Conservation (phyloP, 2,113 vertebrate genomes). For the Podarcis muralis region DNA sequence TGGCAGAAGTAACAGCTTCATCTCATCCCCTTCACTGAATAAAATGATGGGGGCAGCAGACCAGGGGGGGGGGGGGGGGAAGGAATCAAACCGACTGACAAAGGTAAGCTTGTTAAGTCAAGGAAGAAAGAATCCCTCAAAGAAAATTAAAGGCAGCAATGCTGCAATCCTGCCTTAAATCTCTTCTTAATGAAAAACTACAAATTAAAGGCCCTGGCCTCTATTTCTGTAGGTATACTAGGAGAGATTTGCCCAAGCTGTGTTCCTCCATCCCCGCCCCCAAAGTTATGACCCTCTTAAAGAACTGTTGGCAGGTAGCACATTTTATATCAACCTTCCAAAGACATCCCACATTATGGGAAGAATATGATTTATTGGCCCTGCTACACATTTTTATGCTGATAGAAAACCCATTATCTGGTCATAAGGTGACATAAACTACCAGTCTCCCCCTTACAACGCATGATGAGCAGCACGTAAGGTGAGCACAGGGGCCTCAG, state of each 20-base stretch:
- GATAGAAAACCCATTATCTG: neutral
- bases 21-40: neutral
- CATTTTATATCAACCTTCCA: neutral
- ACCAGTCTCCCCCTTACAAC: neutral
- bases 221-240: fast-evolving
- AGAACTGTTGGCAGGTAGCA: neutral
- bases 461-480: neutral
- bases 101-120: slow-evolving; percentile 35
- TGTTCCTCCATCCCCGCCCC: neutral
- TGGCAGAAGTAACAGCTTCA: neutral
- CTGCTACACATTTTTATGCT: neutral
- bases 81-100: neutral
- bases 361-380: neutral
- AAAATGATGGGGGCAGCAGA: neutral
- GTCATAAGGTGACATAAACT: neutral
- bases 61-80: too few species aligned
- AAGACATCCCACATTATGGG: neutral
- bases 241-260: neutral
- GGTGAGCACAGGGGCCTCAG: neutral
- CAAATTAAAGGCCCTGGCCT: neutral
- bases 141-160: neutral
- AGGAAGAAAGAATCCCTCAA: neutral
- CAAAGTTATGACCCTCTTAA: slow-evolving; percentile 4
- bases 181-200: neutral
- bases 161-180: slow-evolving; percentile 5